A percentile compares a stretch with the other conserved stretches of the same genome.
Evolutionary conservation across 2,797 vertebrate species (phyloP).

Genomic region (Orientallactaga sibirica): DNA sequence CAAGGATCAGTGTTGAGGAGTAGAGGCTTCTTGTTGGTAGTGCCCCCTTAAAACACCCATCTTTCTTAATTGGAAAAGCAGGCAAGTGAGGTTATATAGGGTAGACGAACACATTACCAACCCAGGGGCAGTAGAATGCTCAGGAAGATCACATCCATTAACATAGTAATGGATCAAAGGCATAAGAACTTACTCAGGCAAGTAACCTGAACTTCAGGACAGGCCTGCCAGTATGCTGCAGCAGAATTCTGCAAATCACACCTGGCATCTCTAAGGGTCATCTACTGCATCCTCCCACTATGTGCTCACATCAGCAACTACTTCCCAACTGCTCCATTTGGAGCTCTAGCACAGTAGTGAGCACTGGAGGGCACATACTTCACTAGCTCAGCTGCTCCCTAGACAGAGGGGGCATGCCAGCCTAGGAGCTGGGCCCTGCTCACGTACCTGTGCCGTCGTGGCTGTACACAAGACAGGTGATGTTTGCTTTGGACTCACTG

Average conservation of each 20-base stretch:
- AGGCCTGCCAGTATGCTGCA: slow-evolving; percentile 16
- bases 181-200: slow-evolving; percentile 52
- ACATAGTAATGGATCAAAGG: slow-evolving; percentile 57
- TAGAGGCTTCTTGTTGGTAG: slow-evolving; percentile 60
- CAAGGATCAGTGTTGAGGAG: background rate
- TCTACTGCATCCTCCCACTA: slow-evolving; percentile 63
- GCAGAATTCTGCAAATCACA: slow-evolving; percentile 33
- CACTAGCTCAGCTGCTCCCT: slow-evolving; percentile 70
- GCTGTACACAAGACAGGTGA: slow-evolving; percentile 98
- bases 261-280: slow-evolving; percentile 59
- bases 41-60: slow-evolving; percentile 67
- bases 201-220: slow-evolving; percentile 23
- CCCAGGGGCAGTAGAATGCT: slow-evolving; percentile 56
- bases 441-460: slow-evolving; percentile 95
- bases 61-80: slow-evolving; percentile 60
- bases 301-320: slow-evolving; percentile 45
- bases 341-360: slow-evolving; percentile 68
- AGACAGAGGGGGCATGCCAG: slow-evolving; percentile 70
- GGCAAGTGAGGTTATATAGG: slow-evolving; percentile 55
- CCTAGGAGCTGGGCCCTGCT: slow-evolving; percentile 71
- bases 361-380: slow-evolving; percentile 66
- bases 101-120: slow-evolving; percentile 56
- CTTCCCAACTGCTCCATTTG: slow-evolving; percentile 51
- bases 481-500: slow-evolving; percentile 98
- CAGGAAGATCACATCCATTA: slow-evolving; percentile 45